phyloP scores from a whole-genome alignment of 2,888 invertebrate genomes.

The Drosophila kambysellisi region DNA sequence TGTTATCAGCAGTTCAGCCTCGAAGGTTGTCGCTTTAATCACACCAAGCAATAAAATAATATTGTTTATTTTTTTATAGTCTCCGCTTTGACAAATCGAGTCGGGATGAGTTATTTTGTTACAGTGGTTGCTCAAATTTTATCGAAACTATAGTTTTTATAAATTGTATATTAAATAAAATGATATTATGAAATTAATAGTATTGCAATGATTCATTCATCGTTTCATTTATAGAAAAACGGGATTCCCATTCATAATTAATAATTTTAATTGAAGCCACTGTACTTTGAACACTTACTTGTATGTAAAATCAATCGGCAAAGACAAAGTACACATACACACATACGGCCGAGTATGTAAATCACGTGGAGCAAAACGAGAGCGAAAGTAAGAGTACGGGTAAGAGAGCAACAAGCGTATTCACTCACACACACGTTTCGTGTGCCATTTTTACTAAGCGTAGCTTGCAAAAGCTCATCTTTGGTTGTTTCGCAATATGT shows the following conservation, averaged over 20 bases:
- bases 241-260: background rate
- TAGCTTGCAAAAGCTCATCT: conserved; percentile 37
- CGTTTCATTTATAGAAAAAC: background rate
- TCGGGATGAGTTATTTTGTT: background rate
- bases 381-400: conserved; percentile 40
- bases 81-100: conserved; percentile 1
- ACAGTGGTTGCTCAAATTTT: background rate
- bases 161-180: background rate
- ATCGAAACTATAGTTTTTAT: background rate
- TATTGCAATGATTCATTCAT: background rate
- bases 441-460: conserved; percentile 26
- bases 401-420: conserved; percentile 2
- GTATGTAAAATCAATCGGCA: conserved; percentile 7
- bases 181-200: background rate
- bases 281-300: background rate
- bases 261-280: background rate
- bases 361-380: conserved; percentile 23
- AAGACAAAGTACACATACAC: conserved; percentile 1
- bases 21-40: conserved; percentile 55
- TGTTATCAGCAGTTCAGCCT: conserved; percentile 25
- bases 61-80: conserved; percentile 11
- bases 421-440: background rate
- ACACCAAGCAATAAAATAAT: conserved; percentile 24
- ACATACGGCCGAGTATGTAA: background rate
- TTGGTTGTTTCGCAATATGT: background rate